These are phyloP conservation scores for Eupeodes latifasciatus DNA, from an alignment of 2,888 invertebrate species.

Conservation along the genomic window DNA sequence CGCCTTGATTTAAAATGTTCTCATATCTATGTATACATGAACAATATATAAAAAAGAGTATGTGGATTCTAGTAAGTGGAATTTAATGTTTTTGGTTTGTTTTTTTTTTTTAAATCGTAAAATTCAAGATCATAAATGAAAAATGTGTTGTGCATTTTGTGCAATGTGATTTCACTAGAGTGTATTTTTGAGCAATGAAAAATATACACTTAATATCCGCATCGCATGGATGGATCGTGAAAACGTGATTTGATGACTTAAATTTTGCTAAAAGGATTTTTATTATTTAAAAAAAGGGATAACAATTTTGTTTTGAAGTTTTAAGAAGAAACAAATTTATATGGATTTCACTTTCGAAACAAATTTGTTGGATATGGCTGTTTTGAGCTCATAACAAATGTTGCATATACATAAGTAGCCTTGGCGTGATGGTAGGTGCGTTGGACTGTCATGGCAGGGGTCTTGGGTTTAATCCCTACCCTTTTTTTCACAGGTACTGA, in stretches of 20 bases:
- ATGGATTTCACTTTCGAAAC: too few species aligned
- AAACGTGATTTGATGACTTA: neutral
- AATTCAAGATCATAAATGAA: conserved; percentile 16
- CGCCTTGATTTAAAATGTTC: conserved; percentile 16
- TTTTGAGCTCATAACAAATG: too few species aligned
- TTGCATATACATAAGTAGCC: too few species aligned
- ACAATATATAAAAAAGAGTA: too few species aligned
- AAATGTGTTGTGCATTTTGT: conserved; percentile 12
- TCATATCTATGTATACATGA: neutral
- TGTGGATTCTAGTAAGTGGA: neutral
- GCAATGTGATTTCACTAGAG: neutral
- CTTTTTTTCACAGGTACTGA: too few species aligned
- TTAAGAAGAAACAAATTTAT: neutral
- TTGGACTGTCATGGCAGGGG: too few species aligned
- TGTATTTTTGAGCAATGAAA: neutral
- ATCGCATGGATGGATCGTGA: neutral
- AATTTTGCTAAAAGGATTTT: conserved; percentile 37
- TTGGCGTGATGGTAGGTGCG: too few species aligned
- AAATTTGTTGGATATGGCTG: too few species aligned
- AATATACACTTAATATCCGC: neutral
- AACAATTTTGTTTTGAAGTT: neutral
- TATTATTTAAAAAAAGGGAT: neutral
- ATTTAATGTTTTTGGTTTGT: neutral
- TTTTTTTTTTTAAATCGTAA: conserved; percentile 8
- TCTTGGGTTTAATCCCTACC: too few species aligned